A percentile compares a stretch with the other conserved stretches of the same genome.
These are phyloP conservation scores for Drosophila arizonae DNA, from an alignment of 1,140 invertebrate genomes.

Conservation along the genomic window DNA sequence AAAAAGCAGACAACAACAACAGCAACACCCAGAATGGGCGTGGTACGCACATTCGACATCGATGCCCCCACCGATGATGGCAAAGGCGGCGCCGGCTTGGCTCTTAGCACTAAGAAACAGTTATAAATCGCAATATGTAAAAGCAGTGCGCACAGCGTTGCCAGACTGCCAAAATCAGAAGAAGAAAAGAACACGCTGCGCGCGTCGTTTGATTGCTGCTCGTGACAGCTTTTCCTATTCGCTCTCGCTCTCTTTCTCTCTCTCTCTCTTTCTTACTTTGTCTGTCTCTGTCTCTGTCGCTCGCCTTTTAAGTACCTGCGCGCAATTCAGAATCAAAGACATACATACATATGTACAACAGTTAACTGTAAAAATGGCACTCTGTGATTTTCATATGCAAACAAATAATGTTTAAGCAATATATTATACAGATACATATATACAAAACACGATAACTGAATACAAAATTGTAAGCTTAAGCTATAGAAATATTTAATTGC, in stretches of 20 bases:
- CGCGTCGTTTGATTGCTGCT: slow-evolving; percentile 1
- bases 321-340: slow-evolving; percentile 11
- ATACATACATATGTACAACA: slow-evolving; percentile 14
- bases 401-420: slow-evolving; percentile 11
- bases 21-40: neutral
- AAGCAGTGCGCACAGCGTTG: slow-evolving; percentile 22
- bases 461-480: slow-evolving; percentile 8
- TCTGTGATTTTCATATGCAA: slow-evolving; percentile 26
- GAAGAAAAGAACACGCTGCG: neutral
- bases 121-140: slow-evolving; percentile 43
- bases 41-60: slow-evolving; percentile 77
- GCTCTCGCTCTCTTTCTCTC: too few species aligned
- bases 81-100: slow-evolving; percentile 43
- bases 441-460: neutral
- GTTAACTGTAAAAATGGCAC: slow-evolving; percentile 29
- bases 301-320: slow-evolving; percentile 33
- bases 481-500: slow-evolving; percentile 4
- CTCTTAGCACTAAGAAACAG: slow-evolving; percentile 67
- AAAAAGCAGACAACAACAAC: slow-evolving; percentile 46
- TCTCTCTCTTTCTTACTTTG: too few species aligned
- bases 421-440: slow-evolving; percentile 2
- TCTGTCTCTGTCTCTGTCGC: neutral
- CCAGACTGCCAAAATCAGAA: neutral
- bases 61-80: slow-evolving; percentile 56
- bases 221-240: slow-evolving; percentile 8